Evolutionary conservation across 1,140 invertebrate species (phyloP).

Genomic region (Heliconius nattereri): DNA sequence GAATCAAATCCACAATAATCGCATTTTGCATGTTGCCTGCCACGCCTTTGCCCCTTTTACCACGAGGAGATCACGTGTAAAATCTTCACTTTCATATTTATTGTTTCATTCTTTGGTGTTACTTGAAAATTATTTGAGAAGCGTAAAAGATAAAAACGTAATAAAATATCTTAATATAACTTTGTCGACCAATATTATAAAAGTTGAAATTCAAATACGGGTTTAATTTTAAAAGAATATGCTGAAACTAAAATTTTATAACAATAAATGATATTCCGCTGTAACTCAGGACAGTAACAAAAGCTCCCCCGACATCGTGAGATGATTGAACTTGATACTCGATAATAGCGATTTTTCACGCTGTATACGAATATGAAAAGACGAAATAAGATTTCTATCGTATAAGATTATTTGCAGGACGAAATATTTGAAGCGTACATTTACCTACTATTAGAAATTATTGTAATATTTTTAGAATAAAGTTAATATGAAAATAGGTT

Average conservation of each 20-base stretch:
- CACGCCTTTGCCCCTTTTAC: too few species aligned
- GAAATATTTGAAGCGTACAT: constrained; percentile 33
- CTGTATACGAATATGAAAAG: constrained; percentile 59
- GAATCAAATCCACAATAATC: too few species aligned
- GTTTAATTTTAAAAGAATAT: neutral
- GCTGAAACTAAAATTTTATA: neutral
- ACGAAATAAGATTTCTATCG: constrained; percentile 65
- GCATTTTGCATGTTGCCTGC: too few species aligned
- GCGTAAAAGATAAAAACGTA: too few species aligned
- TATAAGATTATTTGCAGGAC: constrained; percentile 48
- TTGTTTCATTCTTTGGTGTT: too few species aligned
- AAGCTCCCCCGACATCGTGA: constrained; percentile 46
- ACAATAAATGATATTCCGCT: constrained; percentile 23
- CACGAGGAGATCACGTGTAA: too few species aligned
- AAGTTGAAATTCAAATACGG: too few species aligned
- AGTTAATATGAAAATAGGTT: neutral
- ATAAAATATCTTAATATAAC: too few species aligned
- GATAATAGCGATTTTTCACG: constrained; percentile 62
- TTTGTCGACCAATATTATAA: too few species aligned
- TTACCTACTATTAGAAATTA: constrained; percentile 20
- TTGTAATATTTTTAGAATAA: neutral
- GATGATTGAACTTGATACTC: constrained; percentile 69
- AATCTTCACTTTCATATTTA: too few species aligned
- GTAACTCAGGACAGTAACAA: constrained; percentile 22
- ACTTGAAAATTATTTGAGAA: too few species aligned